Conservation (phyloP, 1,140 invertebrate species). For the Oryzaephilus surinamensis region DNA sequence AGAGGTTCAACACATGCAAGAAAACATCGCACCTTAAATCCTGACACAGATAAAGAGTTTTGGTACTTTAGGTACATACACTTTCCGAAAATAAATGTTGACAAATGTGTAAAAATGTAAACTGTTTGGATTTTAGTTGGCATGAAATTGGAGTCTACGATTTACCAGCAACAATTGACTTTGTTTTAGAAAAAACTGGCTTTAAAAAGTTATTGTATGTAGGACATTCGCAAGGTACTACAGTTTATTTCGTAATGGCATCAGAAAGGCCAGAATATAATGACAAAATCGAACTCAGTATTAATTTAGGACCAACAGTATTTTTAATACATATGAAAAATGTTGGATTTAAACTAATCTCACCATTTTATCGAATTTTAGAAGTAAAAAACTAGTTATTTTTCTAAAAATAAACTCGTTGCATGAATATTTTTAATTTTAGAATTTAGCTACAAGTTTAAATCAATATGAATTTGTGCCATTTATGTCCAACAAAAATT, state of each 20-base stretch:
- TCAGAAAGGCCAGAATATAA: no score
- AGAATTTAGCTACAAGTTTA: conserved; percentile 2
- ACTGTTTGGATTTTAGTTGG: conserved; percentile 50
- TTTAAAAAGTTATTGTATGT: conserved; percentile 13
- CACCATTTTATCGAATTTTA: conserved; percentile 1
- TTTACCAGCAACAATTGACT: conserved; percentile 49
- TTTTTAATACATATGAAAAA: conserved; percentile 27
- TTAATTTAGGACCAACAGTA: conserved; percentile 29
- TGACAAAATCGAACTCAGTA: conserved; percentile 1
- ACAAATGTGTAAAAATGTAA: no score
- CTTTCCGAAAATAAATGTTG: no score
- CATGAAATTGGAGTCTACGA: conserved; percentile 58
- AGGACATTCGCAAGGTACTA: conserved; percentile 5
- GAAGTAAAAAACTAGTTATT: conserved; percentile 4
- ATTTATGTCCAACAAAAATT: no score
- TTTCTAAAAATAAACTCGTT: conserved; percentile 6
- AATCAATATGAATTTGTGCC: no score
- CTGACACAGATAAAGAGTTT: conserved; percentile 37
- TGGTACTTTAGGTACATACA: no score
- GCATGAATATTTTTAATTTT: not conserved
- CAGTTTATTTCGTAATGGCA: not conserved
- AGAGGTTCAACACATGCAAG: conserved; percentile 51
- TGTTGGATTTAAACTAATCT: conserved; percentile 2
- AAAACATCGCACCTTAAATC: conserved; percentile 35
- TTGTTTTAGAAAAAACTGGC: conserved; percentile 40